Conservation (phyloP, 2,797 vertebrate species). For the Tokudaia tokunoshimensis region DNA sequence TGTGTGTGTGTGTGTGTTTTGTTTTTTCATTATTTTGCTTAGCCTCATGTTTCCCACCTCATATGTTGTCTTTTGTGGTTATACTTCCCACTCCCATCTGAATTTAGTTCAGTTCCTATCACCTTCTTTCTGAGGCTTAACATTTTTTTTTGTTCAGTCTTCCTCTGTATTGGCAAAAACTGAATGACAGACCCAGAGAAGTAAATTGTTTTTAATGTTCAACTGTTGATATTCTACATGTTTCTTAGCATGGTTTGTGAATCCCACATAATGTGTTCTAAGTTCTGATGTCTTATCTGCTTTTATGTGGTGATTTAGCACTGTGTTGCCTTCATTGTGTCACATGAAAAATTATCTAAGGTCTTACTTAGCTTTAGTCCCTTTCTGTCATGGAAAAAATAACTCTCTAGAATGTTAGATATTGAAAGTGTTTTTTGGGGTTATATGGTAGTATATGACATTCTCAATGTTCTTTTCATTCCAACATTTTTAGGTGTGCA, state of each 20-base stretch:
- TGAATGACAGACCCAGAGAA: neutral
- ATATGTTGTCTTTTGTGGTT: neutral
- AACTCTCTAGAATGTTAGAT: neutral
- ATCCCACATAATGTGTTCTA: neutral
- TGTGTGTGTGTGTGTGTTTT: too few species aligned
- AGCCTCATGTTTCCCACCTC: neutral
- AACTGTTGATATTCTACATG: neutral
- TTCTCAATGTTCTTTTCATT: neutral
- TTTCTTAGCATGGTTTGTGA: neutral
- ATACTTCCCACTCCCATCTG: neutral
- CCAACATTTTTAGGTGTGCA: neutral
- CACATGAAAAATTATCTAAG: neutral
- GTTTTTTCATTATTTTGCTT: neutral
- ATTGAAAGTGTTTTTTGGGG: neutral
- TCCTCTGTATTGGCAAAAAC: neutral
- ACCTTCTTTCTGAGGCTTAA: neutral
- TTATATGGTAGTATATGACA: neutral
- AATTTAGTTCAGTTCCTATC: neutral
- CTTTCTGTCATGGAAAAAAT: neutral
- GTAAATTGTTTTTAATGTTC: neutral
- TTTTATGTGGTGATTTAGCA: neutral
- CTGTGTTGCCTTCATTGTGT: neutral
- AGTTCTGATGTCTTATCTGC: neutral
- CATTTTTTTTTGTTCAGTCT: neutral
- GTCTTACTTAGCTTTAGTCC: neutral